These are phyloP conservation scores for Noctua janthe DNA, from an alignment of 2,888 invertebrate genomes.

Conservation along the genomic window DNA sequence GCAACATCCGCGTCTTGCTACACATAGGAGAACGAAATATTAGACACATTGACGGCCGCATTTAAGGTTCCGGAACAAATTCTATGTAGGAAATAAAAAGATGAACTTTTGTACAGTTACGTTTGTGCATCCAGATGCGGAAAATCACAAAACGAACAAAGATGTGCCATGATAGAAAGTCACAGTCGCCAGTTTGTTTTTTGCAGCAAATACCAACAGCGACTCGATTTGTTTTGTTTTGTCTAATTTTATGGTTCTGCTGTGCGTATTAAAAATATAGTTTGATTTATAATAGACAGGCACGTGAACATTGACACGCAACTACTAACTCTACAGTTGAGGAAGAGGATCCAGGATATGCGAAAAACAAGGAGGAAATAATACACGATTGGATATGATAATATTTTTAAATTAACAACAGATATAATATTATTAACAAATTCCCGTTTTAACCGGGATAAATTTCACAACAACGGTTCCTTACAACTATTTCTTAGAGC, in stretches of 20 bases:
- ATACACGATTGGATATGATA: constrained; percentile 39
- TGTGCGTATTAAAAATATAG: constrained; percentile 24
- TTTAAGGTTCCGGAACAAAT: constrained; percentile 51
- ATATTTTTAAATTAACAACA: constrained; percentile 70
- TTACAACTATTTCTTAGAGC: constrained; percentile 67
- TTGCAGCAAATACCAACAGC: constrained; percentile 48
- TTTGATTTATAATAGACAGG: constrained; percentile 22
- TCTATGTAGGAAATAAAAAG: constrained; percentile 42
- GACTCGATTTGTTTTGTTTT: constrained; percentile 45
- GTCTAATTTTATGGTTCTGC: constrained; percentile 38
- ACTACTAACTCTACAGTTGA: not conserved
- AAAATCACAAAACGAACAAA: constrained; percentile 67
- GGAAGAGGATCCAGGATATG: not conserved
- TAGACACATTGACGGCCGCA: constrained; percentile 17
- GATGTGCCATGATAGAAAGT: constrained; percentile 68
- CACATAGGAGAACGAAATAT: constrained; percentile 38
- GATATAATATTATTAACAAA: constrained; percentile 70
- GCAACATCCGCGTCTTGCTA: constrained; percentile 53
- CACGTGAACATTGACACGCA: constrained; percentile 35
- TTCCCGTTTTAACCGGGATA: constrained; percentile 69
- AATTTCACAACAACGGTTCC: constrained; percentile 70
- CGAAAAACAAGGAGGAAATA: constrained; percentile 35
- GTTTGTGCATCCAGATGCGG: constrained; percentile 49
- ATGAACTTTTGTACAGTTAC: constrained; percentile 34
- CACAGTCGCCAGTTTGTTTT: constrained; percentile 54